Conservation (phyloP, 1,140 invertebrate species). For the Drosophila setifemur region DNA sequence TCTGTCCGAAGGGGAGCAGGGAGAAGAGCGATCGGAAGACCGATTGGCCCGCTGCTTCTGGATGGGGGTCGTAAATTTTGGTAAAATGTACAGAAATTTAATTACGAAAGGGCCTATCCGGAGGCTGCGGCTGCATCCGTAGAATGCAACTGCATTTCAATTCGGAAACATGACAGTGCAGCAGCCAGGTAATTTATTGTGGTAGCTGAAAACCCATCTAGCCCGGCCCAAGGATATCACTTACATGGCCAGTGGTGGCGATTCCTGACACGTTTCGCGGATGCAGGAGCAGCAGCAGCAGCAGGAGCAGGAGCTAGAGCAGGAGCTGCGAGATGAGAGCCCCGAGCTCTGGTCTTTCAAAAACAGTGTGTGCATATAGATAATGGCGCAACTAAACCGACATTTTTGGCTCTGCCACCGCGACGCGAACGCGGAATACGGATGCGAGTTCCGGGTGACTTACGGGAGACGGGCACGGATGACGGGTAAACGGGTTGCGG, state of each 20-base stretch:
- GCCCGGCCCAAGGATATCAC: constrained; percentile 57
- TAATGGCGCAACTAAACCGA: constrained; percentile 68
- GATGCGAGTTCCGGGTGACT: neutral
- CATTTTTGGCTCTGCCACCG: constrained; percentile 57
- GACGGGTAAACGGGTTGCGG: neutral
- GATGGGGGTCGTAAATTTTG: constrained; percentile 62
- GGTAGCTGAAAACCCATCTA: constrained; percentile 54
- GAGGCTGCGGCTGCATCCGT: neutral
- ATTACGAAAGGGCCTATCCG: constrained; percentile 44
- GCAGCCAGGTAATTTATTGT: constrained; percentile 67
- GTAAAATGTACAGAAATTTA: constrained; percentile 74
- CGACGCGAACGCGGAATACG: constrained; percentile 37
- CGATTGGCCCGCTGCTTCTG: neutral
- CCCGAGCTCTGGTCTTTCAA: too few relatives aligned
- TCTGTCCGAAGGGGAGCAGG: too few relatives aligned
- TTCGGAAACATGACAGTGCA: constrained; percentile 34
- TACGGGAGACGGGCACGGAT: neutral
- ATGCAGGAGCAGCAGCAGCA: too few relatives aligned
- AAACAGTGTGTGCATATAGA: constrained; percentile 43
- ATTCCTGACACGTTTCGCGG: constrained; percentile 40
- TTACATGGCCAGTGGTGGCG: constrained; percentile 55
- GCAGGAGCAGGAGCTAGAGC: too few relatives aligned
- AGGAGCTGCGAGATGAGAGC: neutral
- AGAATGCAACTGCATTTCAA: constrained; percentile 38
- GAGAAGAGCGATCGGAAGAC: constrained; percentile 30